phyloP scores from a whole-genome alignment of 2,113 vertebrate genomes.

The Isurus oxyrinchus region DNA sequence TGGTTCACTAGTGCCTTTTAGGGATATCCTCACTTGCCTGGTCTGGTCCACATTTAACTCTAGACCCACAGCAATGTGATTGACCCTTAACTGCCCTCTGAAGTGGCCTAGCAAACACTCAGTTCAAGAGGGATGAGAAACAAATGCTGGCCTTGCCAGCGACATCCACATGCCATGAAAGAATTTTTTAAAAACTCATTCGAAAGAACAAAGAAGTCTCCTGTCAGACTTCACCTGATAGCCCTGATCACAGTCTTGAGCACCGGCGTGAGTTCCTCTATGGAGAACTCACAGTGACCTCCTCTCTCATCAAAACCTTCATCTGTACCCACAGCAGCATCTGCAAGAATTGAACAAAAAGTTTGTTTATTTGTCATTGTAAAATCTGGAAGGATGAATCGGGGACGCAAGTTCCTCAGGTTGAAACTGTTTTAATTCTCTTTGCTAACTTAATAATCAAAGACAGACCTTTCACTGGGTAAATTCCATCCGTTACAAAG shows the following conservation, averaged over 20 bases:
- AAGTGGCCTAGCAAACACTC: no score
- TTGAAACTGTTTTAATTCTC: background rate
- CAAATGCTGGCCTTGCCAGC: no score
- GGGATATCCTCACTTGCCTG: no score
- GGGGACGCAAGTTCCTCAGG: no score
- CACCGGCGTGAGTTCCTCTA: conserved; percentile 85
- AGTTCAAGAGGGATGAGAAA: no score
- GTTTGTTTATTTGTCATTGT: background rate
- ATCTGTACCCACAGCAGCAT: conserved; percentile 72
- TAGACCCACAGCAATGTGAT: no score
- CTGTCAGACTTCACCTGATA: conserved; percentile 65
- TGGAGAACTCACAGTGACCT: conserved; percentile 89
- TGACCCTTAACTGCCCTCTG: no score
- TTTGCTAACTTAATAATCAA: background rate
- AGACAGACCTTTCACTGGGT: background rate
- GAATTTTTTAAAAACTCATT: background rate
- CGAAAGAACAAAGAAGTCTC: background rate
- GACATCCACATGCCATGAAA: no score
- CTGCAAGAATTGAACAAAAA: conserved; percentile 57
- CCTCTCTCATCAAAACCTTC: conserved; percentile 85
- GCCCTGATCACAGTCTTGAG: conserved; percentile 90
- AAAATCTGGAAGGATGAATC: background rate
- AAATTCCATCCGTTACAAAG: background rate
- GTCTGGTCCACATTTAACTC: no score
- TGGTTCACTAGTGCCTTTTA: no score